Evolutionary conservation across 2,797 vertebrate genomes (phyloP).

Genomic region (Anguilla pacifica): DNA sequence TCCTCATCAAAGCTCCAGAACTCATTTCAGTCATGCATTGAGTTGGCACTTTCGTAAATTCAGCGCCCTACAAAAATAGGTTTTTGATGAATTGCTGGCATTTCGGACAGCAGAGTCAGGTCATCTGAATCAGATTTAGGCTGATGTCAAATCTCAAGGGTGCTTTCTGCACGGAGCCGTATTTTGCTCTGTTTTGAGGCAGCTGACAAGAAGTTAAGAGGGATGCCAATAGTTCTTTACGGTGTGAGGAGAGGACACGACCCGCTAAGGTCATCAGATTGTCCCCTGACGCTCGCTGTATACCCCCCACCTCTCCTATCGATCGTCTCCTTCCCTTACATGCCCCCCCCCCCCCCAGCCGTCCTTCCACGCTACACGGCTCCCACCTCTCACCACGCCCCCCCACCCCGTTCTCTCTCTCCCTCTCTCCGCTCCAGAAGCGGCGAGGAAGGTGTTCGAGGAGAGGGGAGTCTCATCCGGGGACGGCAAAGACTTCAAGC

Average conservation of each 20-base stretch:
- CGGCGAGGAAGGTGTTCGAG: conserved; percentile 77
- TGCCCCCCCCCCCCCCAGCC: conserved; percentile 32
- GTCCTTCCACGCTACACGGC: conserved; percentile 26
- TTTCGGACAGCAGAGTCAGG: not conserved
- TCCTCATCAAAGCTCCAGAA: not conserved
- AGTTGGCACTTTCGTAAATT: not conserved
- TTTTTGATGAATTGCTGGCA: not conserved
- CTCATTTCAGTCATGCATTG: not conserved
- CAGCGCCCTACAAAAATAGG: not conserved
- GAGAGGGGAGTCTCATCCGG: conserved; percentile 80
- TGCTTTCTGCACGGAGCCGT: not conserved
- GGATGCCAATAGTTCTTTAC: not conserved
- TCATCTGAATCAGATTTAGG: not conserved
- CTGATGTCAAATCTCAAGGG: not conserved
- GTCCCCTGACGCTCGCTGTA: conserved; percentile 26
- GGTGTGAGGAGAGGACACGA: not conserved
- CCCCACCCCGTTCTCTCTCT: not conserved
- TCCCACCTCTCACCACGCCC: not conserved
- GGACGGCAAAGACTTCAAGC: conserved; percentile 80
- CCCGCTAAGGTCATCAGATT: conserved; percentile 28
- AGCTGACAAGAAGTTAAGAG: not conserved
- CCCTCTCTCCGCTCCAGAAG: conserved; percentile 60
- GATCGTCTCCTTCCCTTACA: conserved; percentile 58
- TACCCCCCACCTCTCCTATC: conserved; percentile 39
- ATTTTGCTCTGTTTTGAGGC: not conserved